Conservation (phyloP, 2,797 vertebrate species). For the Karalla daura region DNA sequence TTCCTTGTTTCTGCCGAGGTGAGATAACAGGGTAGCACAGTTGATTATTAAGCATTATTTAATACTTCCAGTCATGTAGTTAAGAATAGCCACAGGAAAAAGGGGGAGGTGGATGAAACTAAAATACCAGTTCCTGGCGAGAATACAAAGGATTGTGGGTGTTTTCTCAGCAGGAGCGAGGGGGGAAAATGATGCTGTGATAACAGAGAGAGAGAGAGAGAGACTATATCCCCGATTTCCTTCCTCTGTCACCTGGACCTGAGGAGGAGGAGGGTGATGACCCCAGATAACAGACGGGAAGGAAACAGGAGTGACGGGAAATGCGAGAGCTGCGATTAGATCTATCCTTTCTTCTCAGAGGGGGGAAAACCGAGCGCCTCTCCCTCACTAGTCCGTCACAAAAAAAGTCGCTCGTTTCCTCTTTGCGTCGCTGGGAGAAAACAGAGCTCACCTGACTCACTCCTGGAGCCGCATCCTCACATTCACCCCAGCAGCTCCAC, state of each 20-base stretch:
- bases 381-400: constrained; percentile 11
- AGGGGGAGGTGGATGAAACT: neutral
- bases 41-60: neutral
- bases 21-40: neutral
- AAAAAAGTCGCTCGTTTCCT: too few species aligned
- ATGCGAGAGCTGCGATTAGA: constrained; percentile 36
- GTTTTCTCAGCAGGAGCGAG: neutral
- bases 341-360: constrained; percentile 31
- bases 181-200: neutral
- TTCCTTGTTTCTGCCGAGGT: too few species aligned
- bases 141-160: neutral
- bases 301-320: constrained; percentile 36
- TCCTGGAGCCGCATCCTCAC: too few species aligned
- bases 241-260: constrained; percentile 12
- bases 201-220: neutral
- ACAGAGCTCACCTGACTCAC: too few species aligned
- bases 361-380: constrained; percentile 29
- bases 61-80: neutral
- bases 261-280: constrained; percentile 10
- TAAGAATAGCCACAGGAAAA: constrained; percentile 3
- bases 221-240: neutral
- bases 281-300: constrained; percentile 27
- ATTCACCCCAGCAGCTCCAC: too few species aligned
- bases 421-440: too few species aligned
- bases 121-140: neutral